Evolutionary conservation across 2,888 invertebrate species (phyloP).

Genomic region (Seira sanloemensis): DNA sequence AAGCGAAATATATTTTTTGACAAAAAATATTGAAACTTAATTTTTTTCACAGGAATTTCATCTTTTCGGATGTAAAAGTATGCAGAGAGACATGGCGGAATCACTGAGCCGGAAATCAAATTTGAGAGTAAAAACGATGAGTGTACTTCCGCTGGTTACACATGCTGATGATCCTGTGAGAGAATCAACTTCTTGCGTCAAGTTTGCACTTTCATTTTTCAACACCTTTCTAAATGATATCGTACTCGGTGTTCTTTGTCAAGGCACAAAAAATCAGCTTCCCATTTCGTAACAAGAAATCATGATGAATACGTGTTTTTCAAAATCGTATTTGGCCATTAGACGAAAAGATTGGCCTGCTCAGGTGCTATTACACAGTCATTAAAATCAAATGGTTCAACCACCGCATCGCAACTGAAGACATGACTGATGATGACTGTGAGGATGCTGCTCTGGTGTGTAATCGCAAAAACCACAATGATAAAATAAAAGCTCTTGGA

Average conservation of each 20-base stretch:
- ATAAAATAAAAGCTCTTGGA: neutral
- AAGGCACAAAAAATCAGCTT: neutral
- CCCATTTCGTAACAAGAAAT: neutral
- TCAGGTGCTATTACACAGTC: slow-evolving; percentile 29
- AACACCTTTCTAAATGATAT: neutral
- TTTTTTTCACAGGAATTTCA: neutral
- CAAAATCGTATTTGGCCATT: neutral
- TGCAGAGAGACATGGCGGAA: slow-evolving; percentile 9
- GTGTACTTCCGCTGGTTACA: slow-evolving; percentile 25
- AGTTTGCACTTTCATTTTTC: neutral
- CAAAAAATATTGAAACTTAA: neutral
- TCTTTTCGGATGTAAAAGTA: neutral
- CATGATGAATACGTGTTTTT: neutral
- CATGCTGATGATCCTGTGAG: neutral
- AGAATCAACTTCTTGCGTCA: neutral
- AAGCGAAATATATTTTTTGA: neutral
- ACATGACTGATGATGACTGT: neutral
- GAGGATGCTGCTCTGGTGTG: no score
- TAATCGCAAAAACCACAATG: neutral
- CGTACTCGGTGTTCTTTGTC: neutral
- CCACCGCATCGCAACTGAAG: slow-evolving; percentile 31
- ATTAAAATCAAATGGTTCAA: slow-evolving; percentile 60
- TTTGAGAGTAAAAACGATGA: slow-evolving; percentile 26
- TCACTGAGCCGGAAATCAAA: slow-evolving; percentile 61
- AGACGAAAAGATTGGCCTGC: neutral